Evolutionary conservation across 2,888 invertebrate genomes (phyloP).

Genomic region (Proisotoma minuta): DNA sequence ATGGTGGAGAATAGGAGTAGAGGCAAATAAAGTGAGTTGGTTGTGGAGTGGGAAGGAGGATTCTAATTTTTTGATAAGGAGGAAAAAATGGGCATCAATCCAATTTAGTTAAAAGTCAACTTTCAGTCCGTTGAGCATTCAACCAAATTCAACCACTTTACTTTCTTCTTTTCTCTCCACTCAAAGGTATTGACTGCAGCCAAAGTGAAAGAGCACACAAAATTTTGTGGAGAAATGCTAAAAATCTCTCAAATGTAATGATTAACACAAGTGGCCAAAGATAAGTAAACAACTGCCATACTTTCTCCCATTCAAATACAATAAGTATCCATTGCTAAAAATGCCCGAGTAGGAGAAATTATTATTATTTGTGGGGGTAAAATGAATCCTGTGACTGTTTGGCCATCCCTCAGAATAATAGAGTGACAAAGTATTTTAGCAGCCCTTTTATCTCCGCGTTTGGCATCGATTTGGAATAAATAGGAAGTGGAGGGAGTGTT

Average conservation of each 20-base stretch:
- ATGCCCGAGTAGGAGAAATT: no score
- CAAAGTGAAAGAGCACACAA: not conserved
- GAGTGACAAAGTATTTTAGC: no score
- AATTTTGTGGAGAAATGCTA: not conserved
- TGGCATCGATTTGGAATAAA: no score
- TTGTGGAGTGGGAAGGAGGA: conserved; percentile 36
- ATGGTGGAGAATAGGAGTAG: not conserved
- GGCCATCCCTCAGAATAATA: no score
- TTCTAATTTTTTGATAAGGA: conserved; percentile 45
- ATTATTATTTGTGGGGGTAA: no score
- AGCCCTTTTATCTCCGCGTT: no score
- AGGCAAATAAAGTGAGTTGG: conserved; percentile 10
- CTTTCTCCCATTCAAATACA: not conserved
- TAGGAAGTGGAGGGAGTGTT: conserved; percentile 30
- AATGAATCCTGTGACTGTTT: no score
- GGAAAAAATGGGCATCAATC: conserved; percentile 44
- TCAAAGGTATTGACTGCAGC: not conserved
- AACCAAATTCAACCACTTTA: not conserved
- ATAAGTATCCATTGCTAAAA: no score
- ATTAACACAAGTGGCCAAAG: conserved; percentile 15
- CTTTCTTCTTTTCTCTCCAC: not conserved
- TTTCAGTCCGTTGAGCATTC: conserved; percentile 12
- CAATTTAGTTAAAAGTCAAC: conserved; percentile 44
- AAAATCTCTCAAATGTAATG: conserved; percentile 11
- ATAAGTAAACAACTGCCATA: conserved; percentile 13